A percentile compares a stretch with the other conserved stretches of the same genome.
These are phyloP conservation scores for Pandemis heparana DNA, from an alignment of 2,888 invertebrate species.

Conservation along the genomic window DNA sequence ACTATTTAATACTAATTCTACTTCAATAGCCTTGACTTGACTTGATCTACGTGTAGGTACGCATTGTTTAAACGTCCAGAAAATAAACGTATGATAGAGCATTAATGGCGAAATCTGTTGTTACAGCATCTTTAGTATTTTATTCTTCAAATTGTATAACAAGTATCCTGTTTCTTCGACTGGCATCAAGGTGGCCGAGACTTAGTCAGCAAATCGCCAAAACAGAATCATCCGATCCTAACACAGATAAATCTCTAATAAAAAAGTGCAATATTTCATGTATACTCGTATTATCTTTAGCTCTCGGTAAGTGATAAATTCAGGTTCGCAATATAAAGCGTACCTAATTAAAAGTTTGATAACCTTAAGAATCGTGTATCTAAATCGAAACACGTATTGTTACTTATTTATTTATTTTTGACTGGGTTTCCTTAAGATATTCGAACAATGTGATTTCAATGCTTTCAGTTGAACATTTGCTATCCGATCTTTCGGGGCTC, in stretches of 20 bases:
- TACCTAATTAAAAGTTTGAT: neutral
- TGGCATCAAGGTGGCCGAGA: conserved; percentile 61
- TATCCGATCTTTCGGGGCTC: conserved; percentile 29
- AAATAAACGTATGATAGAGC: too few species aligned
- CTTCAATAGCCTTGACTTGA: neutral
- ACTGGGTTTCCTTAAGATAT: too few species aligned
- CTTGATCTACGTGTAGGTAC: neutral
- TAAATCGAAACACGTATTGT: too few species aligned
- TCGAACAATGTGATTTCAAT: neutral
- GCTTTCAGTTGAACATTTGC: conserved; percentile 36
- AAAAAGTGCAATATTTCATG: conserved; percentile 54
- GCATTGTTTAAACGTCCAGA: too few species aligned
- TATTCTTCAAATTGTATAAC: conserved; percentile 51
- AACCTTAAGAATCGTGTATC: too few species aligned
- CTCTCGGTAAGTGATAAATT: conserved; percentile 55
- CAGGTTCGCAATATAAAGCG: neutral
- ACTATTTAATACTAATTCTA: too few species aligned
- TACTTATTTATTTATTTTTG: neutral
- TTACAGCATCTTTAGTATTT: conserved; percentile 59
- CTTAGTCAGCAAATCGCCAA: conserved; percentile 55
- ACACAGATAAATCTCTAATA: conserved; percentile 53
- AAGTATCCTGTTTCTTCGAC: conserved; percentile 55
- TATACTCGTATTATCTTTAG: conserved; percentile 49
- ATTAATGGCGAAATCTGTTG: neutral
- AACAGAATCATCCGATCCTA: conserved; percentile 54